Conservation (phyloP, 1,140 invertebrate genomes). For the Tribolium castaneum region DNA sequence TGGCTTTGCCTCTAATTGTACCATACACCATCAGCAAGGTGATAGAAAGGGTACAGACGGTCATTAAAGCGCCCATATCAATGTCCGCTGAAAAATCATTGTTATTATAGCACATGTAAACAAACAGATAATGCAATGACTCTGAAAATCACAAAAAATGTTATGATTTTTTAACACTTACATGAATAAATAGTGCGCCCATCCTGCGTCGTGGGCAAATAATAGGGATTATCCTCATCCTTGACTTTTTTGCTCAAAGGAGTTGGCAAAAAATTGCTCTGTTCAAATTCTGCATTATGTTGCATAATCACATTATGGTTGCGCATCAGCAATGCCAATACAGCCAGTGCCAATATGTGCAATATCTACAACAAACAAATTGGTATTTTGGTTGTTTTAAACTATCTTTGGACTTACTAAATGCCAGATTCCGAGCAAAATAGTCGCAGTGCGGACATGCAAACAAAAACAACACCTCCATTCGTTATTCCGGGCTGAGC, state of each 20-base stretch:
- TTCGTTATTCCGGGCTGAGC: slow-evolving; percentile 72
- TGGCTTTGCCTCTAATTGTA: slow-evolving; percentile 81
- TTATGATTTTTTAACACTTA: slow-evolving; percentile 61
- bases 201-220: slow-evolving; percentile 69
- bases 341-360: slow-evolving; percentile 76
- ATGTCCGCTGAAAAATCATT: slow-evolving; percentile 75
- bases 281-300: slow-evolving; percentile 53
- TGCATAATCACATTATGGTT: slow-evolving; percentile 68
- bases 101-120: neutral
- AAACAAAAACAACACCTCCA: slow-evolving; percentile 85
- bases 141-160: neutral
- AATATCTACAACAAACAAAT: slow-evolving; percentile 70
- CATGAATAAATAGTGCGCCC: slow-evolving; percentile 71
- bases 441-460: slow-evolving; percentile 85
- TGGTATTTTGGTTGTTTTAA: neutral
- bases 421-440: slow-evolving; percentile 83
- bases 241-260: slow-evolving; percentile 74
- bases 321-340: slow-evolving; percentile 78
- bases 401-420: slow-evolving; percentile 71
- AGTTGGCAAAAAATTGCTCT: slow-evolving; percentile 70
- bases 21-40: slow-evolving; percentile 87
- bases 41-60: slow-evolving; percentile 81
- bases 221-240: slow-evolving; percentile 61
- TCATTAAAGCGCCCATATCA: slow-evolving; percentile 81
- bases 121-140: neutral